Percentiles rank a stretch among this genome's conserved stretches.
Conservation (phyloP, 1,140 invertebrate genomes). For the Oryctes rhinoceros region DNA sequence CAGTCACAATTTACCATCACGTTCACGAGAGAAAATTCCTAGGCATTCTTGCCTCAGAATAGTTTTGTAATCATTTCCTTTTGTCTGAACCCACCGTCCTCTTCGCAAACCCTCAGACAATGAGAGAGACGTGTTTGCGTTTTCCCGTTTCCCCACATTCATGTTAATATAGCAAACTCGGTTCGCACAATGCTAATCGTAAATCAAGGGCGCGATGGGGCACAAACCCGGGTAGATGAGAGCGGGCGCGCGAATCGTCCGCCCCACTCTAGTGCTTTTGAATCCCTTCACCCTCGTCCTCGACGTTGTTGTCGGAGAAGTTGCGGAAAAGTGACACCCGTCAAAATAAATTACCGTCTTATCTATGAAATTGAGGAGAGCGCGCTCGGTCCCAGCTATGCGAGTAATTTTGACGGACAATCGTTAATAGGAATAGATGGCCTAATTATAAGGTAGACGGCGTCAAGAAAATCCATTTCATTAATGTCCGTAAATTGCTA, state of each 20-base stretch:
- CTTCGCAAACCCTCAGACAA: constrained; percentile 11
- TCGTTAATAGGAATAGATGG: constrained; percentile 28
- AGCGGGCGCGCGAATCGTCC: not conserved
- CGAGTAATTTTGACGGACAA: constrained; percentile 3
- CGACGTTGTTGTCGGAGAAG: not conserved
- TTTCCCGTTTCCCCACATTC: not conserved
- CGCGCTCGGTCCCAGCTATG: not conserved
- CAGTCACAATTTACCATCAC: not conserved
- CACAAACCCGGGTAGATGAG: not conserved
- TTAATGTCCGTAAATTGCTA: not conserved
- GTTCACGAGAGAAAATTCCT: constrained; percentile 10
- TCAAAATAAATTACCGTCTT: constrained; percentile 33
- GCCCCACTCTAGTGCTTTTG: not conserved
- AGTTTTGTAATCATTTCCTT: constrained; percentile 29
- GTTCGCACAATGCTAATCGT: constrained; percentile 27
- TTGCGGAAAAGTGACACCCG: constrained; percentile 19
- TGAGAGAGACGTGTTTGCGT: constrained; percentile 19
- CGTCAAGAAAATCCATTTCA: not conserved
- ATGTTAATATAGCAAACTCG: constrained; percentile 33
- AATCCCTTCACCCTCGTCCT: constrained; percentile 1
- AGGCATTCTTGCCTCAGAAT: not conserved
- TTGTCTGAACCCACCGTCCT: constrained; percentile 9
- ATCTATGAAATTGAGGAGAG: constrained; percentile 26
- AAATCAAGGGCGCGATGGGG: constrained; percentile 26
- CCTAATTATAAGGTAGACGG: not conserved